phyloP scores from a whole-genome alignment of 1,140 invertebrate genomes.

The Drosophila dunni region DNA sequence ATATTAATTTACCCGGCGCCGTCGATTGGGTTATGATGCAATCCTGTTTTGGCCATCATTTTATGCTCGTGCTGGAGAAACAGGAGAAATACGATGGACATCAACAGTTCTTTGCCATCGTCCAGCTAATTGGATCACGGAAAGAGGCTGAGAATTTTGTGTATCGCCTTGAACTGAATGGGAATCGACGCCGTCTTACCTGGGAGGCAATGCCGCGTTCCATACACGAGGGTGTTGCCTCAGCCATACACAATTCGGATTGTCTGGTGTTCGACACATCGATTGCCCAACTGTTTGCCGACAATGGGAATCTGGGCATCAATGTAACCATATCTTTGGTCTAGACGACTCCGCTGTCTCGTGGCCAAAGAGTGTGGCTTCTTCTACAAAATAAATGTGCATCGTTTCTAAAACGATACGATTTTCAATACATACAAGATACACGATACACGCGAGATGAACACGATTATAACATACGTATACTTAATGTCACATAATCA shows the following conservation, averaged over 20 bases:
- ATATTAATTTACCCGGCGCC: conserved; percentile 99
- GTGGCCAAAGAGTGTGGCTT: background rate
- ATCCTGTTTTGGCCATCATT: conserved; percentile 99
- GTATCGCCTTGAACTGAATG: conserved; percentile 98
- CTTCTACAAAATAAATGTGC: conserved; percentile 27
- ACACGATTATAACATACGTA: conserved; percentile 21
- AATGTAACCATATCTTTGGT: conserved; percentile 99
- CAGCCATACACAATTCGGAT: conserved; percentile 99
- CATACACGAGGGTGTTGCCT: conserved; percentile 99
- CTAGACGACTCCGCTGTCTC: conserved; percentile 71
- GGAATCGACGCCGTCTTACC: conserved; percentile 95
- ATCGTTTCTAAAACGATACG: conserved; percentile 71
- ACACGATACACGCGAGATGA: too few species aligned
- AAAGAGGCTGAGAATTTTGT: conserved; percentile 99
- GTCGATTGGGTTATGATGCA: conserved; percentile 99
- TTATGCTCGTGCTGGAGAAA: conserved; percentile 99
- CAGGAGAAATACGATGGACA: conserved; percentile 99
- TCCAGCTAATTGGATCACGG: conserved; percentile 98
- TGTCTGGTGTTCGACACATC: conserved; percentile 99
- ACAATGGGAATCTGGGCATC: conserved; percentile 99
- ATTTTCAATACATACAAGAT: conserved; percentile 15
- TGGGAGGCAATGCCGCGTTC: conserved; percentile 99
- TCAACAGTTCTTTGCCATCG: conserved; percentile 99
- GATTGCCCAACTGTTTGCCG: conserved; percentile 98
- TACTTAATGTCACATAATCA: conserved; percentile 13